Base-by-base conservation (phyloP, 2,797 vertebrate species). In the Chloroceryle amazona region DNA sequence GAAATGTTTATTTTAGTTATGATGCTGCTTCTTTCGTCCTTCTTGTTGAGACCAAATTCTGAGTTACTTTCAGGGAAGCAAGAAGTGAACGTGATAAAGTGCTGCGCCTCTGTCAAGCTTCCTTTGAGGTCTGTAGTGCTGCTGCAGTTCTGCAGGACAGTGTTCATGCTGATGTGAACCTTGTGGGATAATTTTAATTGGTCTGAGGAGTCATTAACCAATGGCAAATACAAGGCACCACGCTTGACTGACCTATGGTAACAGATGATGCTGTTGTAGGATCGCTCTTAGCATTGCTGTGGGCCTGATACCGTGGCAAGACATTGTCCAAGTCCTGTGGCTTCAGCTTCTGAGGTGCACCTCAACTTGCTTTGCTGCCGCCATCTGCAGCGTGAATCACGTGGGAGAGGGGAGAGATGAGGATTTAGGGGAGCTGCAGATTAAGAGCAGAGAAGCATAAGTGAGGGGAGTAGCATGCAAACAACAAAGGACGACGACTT, bases 341-440 rank as follows among this genome's bases (percentile, higher is more conserved):
- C 52, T 81, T 62, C 1, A 1, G 66, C 62, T 70, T 71, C 29
- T 41, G 28, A 62, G 23, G 7, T 23, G 26, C 42, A 31, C 7
- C 15, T 87, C n/a, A 33, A 7, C 23, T 42, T 55, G 17, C 20
- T 58, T 49, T 37, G 61, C 42, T 74, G 29, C 82, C 84, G 57
- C 49, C 42, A n/a, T 29, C 22, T 66, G 71, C 39, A 70, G 23
- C 22, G 10, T 6, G 10, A 70, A 66, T 58, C 37, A 33, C 11
- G 28, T 1, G 0, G 23, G 46, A 70, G 28, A 86, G 12, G 55
- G 31, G 11, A 62, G 19, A 29, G 46, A 33, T 0, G 37, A 73
- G 26, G 57, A 66, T 5, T 42, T 70, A 33, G 25, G 52, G 19
- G 28, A 81, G n/a, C 46, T n/a, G 52, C 35, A 78, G 62, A 37